phyloP scores from a whole-genome alignment of 2,113 vertebrate species.

The Gorsachius goisagi region DNA sequence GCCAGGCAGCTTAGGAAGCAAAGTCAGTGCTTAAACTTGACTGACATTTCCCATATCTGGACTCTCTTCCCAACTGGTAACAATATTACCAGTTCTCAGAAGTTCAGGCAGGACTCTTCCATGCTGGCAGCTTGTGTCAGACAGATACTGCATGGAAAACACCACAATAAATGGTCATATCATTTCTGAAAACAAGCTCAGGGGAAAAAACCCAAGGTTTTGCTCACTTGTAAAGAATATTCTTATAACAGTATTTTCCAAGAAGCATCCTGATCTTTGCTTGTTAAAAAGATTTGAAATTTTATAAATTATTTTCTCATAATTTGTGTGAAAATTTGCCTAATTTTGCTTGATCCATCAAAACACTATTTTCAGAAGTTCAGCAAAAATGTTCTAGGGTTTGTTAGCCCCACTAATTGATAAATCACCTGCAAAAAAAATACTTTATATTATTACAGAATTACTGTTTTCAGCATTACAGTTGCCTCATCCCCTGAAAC shows the following conservation, averaged over 20 bases:
- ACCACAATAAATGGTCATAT: neutral
- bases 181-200: neutral
- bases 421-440: neutral
- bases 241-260: neutral
- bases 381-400: neutral
- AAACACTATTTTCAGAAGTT: neutral
- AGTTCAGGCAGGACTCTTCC: neutral
- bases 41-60: neutral
- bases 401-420: neutral
- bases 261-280: neutral
- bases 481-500: neutral
- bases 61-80: neutral
- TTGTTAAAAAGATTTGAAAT: neutral
- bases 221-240: neutral
- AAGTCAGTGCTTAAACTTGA: neutral
- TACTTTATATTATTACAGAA: neutral
- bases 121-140: neutral
- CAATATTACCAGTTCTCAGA: neutral
- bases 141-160: neutral
- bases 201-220: accelerated
- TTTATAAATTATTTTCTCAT: neutral
- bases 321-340: neutral
- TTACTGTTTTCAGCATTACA: neutral
- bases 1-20: neutral
- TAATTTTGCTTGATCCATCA: neutral